Conservation (phyloP, 1,140 invertebrate species). For the Mamestra configurata region DNA sequence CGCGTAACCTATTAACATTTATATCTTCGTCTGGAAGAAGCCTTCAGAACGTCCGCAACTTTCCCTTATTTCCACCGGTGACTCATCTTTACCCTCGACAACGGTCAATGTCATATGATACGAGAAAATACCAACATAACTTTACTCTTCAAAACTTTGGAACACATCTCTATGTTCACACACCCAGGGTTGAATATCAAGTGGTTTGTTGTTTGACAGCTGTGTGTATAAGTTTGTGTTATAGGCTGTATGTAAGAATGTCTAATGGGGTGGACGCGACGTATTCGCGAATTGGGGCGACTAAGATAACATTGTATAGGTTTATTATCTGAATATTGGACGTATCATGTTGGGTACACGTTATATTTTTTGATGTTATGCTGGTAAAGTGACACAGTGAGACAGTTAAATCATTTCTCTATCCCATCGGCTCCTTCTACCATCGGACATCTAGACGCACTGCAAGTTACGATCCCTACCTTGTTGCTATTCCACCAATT, state of each 20-base stretch:
- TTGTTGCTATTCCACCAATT: too few relatives aligned
- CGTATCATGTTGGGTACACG: conserved; percentile 20
- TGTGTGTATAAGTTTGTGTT: conserved; percentile 45
- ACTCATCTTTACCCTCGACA: conserved; percentile 62
- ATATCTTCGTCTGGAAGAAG: conserved; percentile 33
- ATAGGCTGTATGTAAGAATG: conserved; percentile 59
- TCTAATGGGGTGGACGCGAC: conserved; percentile 62
- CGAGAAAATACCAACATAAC: conserved; percentile 48
- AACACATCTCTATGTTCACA: not conserved
- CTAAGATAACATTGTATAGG: conserved; percentile 56
- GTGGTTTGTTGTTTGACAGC: not conserved
- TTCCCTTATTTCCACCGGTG: conserved; percentile 57
- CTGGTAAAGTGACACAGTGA: not conserved
- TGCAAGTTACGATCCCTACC: too few relatives aligned
- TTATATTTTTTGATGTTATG: not conserved
- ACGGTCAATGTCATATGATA: conserved; percentile 66
- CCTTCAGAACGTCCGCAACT: conserved; percentile 22
- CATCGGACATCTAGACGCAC: too few relatives aligned
- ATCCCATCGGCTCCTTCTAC: too few relatives aligned
- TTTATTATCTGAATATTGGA: conserved; percentile 60
- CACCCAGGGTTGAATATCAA: conserved; percentile 38
- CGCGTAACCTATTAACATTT: conserved; percentile 32
- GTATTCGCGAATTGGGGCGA: conserved; percentile 61
- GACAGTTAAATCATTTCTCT: too few relatives aligned
- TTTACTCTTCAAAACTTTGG: not conserved